Evolutionary conservation across 2,113 vertebrate genomes (phyloP), one percentile per base, ranked within the genome.

Genomic region (Phoenicopterus ruber): DNA sequence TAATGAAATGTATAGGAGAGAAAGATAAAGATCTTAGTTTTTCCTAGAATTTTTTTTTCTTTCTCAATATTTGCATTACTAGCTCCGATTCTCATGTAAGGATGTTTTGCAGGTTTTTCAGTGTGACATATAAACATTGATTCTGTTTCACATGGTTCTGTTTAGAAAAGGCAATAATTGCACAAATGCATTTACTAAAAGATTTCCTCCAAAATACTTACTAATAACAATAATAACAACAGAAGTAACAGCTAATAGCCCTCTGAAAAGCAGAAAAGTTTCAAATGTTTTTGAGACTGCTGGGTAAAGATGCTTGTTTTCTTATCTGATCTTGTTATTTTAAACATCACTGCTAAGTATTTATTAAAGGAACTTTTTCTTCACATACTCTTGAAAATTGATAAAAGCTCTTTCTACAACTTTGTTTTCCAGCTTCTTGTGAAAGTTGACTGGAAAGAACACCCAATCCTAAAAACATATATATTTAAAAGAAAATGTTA

Each of bases 101-200:
- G 29, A 44, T 55, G 19, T 90, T 94, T 93, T 81, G 54, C 4
- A 70, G 46, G 29, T 70, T 90, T 90, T 86, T 81, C 42, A 36
- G 6, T 32, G 34, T 86, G 18, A 49, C 63, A 71, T 58, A 42
- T 66, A 86, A 93, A 93, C 81, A 69, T 16, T 80, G 58, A 54
- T 63, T 92, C 36, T 63, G 4, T 76, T 92, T 77, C 54, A 70
- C 24, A 15, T 81, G 28, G 3, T 47, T 86, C 34, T 84, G 8
- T 84, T 88, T 71, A 69, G 25, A 83, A 90, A 77, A 90, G 14
- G 7, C 31, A 83, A 42, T 79, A 83, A 88, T 49, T 86, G 71
- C 67, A 49, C 36, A 83, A 86, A 94, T 73, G 36, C 67, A 83
- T 94, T 90, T 88, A 17, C 34, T 69, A 50, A 76, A 87, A 93